Evolutionary conservation across 2,797 vertebrate genomes (phyloP), one percentile per base, ranked within the genome.

Genomic region (Psittacula echo): DNA sequence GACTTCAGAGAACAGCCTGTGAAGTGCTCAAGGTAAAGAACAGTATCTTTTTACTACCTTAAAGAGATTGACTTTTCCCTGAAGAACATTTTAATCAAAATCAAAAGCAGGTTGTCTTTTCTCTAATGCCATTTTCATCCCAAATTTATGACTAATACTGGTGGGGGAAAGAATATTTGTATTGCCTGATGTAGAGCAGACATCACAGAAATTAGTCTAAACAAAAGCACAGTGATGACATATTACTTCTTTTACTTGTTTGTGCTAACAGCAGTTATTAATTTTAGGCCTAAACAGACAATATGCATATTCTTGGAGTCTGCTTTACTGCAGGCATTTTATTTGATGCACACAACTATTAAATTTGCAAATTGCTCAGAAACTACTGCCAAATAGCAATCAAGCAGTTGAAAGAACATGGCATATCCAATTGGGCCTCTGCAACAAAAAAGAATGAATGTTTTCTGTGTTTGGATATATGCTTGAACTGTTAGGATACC

Each of bases 331-430:
- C 75, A 97, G 85, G 87, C 88, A 91, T 86, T 97, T 96, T 95
- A 95, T 97, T 97, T 96, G 90, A 94, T 95, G 79, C 92, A 94
- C 47, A 91, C 56, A 97, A 94, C 95, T 96, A 92, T 95, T 94
- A 97, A 95, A 96, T 97, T 96, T 97, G 94, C 94, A 96, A 97
- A 95, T 97, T 97, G 91, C 94, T 96, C 94, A 88, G 96, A 96
- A 97, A 95, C 84, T 77, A 89, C 94, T 95, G 97, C 97, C 96
- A 97, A 98, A 96, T 87, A 88, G 70, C 94, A 98, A 97, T 98
- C 96, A 98, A 96, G 96, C 51, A 92, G 88, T 89, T 95, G 93
- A 94, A 96, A 96, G 91, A 97, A 96, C 61, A 93, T 78, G 47
- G 56, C 80, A 61, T 88, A 78, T 87, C 56, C 62, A 77, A 18